Conservation (phyloP, 2,888 invertebrate species). For the Urechis unicinctus region DNA sequence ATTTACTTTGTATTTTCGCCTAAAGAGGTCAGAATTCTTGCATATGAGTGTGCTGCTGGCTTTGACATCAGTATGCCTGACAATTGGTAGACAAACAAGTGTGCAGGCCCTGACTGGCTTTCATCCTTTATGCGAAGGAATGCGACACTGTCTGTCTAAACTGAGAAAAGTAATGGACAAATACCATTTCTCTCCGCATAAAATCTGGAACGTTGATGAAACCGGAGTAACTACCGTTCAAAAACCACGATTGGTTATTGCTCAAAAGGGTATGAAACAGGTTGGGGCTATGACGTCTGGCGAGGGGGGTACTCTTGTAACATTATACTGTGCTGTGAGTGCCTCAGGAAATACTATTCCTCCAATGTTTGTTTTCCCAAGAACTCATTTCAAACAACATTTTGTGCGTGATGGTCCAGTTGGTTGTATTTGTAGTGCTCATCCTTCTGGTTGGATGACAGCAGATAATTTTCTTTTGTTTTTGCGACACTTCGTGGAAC, state of each 20-base stretch:
- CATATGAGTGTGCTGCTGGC: neutral
- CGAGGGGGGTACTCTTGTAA: neutral
- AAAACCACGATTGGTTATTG: neutral
- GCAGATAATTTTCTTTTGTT: constrained; percentile 26
- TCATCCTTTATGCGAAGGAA: neutral
- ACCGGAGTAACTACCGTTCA: constrained; percentile 1
- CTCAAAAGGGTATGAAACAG: neutral
- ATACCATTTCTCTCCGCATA: neutral
- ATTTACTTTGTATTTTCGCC: neutral
- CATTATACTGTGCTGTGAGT: neutral
- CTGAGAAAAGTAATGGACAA: neutral
- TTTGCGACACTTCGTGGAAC: constrained; percentile 34
- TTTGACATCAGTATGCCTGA: neutral
- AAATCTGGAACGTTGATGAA: constrained; percentile 1
- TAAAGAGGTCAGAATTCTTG: neutral
- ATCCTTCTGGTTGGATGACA: constrained; percentile 34
- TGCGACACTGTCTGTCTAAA: neutral
- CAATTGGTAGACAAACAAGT: neutral
- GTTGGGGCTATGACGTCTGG: neutral
- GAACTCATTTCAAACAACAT: neutral
- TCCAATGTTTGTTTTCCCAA: neutral
- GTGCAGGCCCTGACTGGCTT: neutral
- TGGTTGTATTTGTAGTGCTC: constrained; percentile 3
- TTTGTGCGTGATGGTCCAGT: too few relatives aligned
- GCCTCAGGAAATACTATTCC: constrained; percentile 1